Base-by-base conservation (phyloP, 2,888 invertebrate genomes). In the Formica aserva region DNA sequence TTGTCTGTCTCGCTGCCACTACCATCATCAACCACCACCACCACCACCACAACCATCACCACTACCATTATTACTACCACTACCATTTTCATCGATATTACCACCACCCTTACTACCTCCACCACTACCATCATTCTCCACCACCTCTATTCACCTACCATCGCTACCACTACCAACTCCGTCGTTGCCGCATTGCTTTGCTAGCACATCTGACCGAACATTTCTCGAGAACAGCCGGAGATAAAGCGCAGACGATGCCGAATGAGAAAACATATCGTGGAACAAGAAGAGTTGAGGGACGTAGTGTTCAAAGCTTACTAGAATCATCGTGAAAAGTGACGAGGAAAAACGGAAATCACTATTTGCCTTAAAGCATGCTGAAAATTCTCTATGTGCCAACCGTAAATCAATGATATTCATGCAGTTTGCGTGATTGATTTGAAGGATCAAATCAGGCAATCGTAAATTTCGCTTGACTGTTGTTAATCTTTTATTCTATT, bases 211-310 rank as follows among this genome's bases (percentile, higher is more conserved):
- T 3, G 9, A 63, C 38, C 11, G 18, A 63, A 62, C 45, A 45
- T 75, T 75, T 75, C 45, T 75, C 45, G 63, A 63, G 45, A 11
- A 48, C 22, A 22, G 13, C 22, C 11, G 9, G 38, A 63, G 62
- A 48, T 75, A 62, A 45, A 75, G 15, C 32, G 62, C 45, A 45
- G 62, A 63, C 18, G 22, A 72, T 22, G 8, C 1, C 26, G 57
- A 71, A 75, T 62, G 15, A 38, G 45, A 75, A 62, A 75, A 48
- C 45, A 75, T n/a, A 26, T 75, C 62, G n/a, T 11, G 22, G 15
- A 15, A 29, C n/a, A 45, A 45, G 74, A 22, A 75, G 29, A 57
- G 13, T 45, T 13, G 32, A 62, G 32, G 48, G 18, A n/a, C 18
- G n/a, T 15, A n/a, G 38, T 72, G 57, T 41, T 72, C 5, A 11